These are phyloP conservation scores for Papilio machaon DNA, from an alignment of 1,140 invertebrate species.

Conservation along the genomic window DNA sequence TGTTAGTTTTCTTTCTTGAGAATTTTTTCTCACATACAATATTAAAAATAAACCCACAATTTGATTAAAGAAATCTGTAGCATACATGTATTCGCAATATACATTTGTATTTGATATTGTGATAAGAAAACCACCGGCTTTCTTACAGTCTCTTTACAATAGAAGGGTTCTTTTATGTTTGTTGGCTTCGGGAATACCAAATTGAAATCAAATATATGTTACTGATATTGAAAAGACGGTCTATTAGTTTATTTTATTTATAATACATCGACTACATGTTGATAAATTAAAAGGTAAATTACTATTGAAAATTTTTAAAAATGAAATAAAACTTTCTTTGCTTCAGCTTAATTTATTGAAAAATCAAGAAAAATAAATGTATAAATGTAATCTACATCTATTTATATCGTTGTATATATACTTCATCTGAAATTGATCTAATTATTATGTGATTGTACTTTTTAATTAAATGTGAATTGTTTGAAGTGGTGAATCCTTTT, in stretches of 20 bases:
- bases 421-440: not conserved
- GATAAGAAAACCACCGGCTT: constrained; percentile 11
- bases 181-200: not conserved
- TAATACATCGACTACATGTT: no score
- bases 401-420: not conserved
- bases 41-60: not conserved
- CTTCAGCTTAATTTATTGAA: no score
- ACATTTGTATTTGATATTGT: constrained; percentile 4
- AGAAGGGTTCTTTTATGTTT: constrained; percentile 7
- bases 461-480: not conserved
- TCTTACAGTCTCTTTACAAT: constrained; percentile 13
- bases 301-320: no score
- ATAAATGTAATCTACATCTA: not conserved
- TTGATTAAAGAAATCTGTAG: not conserved
- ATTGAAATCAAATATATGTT: constrained; percentile 7
- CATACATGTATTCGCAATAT: not conserved
- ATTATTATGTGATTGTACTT: not conserved
- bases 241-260: not conserved
- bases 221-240: not conserved
- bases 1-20: not conserved
- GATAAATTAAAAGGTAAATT: no score
- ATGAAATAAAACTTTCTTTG: no score
- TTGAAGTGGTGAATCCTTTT: not conserved
- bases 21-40: not conserved
- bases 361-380: not conserved